Percentiles rank a stretch among this genome's conserved stretches.
These are phyloP conservation scores for Drosophila setosimentum DNA, from an alignment of 2,888 invertebrate genomes.

Conservation along the genomic window DNA sequence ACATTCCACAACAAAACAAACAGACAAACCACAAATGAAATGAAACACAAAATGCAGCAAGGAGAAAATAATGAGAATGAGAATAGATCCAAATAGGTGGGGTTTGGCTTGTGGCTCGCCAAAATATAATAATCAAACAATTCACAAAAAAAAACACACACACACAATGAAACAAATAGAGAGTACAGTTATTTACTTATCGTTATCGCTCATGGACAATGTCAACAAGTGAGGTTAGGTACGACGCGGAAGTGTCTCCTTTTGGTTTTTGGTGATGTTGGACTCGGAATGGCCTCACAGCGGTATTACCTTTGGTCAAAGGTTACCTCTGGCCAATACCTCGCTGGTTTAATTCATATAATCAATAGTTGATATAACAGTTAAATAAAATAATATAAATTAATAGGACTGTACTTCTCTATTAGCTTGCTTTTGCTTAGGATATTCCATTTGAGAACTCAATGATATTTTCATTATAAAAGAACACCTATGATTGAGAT, in stretches of 20 bases:
- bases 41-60: background rate
- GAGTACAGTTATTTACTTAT: slow-evolving; percentile 48
- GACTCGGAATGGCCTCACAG: slow-evolving; percentile 22
- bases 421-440: background rate
- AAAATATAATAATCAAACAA: slow-evolving; percentile 49
- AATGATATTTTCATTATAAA: background rate
- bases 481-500: background rate
- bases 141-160: slow-evolving; percentile 6
- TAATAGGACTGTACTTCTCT: slow-evolving; percentile 4
- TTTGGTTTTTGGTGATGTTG: slow-evolving; percentile 16
- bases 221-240: slow-evolving; percentile 61
- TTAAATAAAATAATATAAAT: slow-evolving; percentile 18
- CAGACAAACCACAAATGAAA: slow-evolving; percentile 12
- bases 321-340: slow-evolving; percentile 29
- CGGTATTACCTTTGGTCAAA: slow-evolving; percentile 29
- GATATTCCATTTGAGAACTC: background rate
- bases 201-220: slow-evolving; percentile 53
- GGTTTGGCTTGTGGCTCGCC: slow-evolving; percentile 2
- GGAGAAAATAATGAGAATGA: slow-evolving; percentile 4
- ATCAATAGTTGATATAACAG: slow-evolving; percentile 29
- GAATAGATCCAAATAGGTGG: background rate
- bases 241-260: slow-evolving; percentile 41
- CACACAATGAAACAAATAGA: background rate
- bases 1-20: slow-evolving; percentile 4
- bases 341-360: slow-evolving; percentile 15